Percentiles rank a stretch among this genome's conserved stretches.
phyloP scores from a whole-genome alignment of 1,140 invertebrate genomes.

The Brachionus angularis region DNA sequence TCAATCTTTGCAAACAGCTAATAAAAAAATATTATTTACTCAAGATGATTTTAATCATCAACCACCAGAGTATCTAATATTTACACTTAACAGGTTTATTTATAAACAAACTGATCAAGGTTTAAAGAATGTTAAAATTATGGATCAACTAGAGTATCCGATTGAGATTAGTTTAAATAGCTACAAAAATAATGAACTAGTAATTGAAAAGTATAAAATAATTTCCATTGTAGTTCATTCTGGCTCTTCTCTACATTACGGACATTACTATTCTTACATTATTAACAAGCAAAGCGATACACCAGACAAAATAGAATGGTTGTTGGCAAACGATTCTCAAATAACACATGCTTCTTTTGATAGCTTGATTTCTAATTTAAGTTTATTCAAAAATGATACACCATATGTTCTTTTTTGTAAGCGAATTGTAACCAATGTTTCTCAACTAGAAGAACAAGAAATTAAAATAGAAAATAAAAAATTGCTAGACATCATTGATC shows the following conservation, averaged over 20 bases:
- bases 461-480: background rate
- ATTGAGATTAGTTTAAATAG: background rate
- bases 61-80: background rate
- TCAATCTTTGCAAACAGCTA: background rate
- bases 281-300: background rate
- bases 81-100: background rate
- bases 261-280: constrained; percentile 8
- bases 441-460: background rate
- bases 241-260: background rate
- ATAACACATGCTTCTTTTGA: background rate
- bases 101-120: background rate
- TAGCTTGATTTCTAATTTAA: background rate
- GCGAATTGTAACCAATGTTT: too few relatives aligned
- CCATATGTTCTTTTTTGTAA: constrained; percentile 11
- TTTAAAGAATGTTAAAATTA: background rate
- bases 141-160: background rate
- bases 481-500: background rate
- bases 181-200: too few relatives aligned
- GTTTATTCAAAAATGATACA: background rate
- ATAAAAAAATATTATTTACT: background rate
- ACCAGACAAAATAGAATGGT: background rate
- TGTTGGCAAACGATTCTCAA: background rate
- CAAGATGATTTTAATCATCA: background rate
- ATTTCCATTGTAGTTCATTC: background rate
- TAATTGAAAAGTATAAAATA: background rate